Evolutionary conservation across 2,113 vertebrate genomes (phyloP).

Genomic region (Procavia capensis): DNA sequence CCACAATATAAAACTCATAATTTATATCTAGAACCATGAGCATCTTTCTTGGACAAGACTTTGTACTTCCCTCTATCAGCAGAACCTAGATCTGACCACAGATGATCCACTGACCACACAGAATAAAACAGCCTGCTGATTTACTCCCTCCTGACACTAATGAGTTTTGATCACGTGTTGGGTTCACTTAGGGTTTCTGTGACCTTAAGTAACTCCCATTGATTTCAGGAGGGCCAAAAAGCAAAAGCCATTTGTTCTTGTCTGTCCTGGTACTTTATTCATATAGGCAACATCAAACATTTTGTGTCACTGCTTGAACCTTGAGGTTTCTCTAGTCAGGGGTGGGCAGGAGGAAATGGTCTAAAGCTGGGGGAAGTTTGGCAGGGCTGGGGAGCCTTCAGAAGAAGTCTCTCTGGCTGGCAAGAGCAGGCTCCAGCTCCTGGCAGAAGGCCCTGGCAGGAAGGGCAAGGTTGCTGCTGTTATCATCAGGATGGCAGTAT

Average conservation of each 20-base stretch:
- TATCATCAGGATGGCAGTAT: neutral
- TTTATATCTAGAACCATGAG: constrained; percentile 71
- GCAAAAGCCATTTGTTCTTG: neutral
- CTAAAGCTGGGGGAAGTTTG: neutral
- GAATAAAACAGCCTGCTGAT: neutral
- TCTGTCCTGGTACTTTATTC: constrained; percentile 4
- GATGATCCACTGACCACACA: neutral
- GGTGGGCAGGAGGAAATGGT: neutral
- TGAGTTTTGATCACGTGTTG: neutral
- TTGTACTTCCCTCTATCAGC: constrained; percentile 25
- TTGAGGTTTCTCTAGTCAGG: neutral
- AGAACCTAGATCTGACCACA: neutral
- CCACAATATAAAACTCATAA: constrained; percentile 41
- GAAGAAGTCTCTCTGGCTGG: neutral
- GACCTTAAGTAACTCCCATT: neutral
- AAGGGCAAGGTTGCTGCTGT: neutral
- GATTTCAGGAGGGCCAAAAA: neutral
- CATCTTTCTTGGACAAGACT: constrained; percentile 57
- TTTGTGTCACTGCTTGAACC: neutral
- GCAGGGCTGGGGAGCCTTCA: neutral
- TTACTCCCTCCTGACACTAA: neutral
- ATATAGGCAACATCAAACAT: neutral
- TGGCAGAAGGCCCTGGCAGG: neutral
- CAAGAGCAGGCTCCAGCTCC: neutral
- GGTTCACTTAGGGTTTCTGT: neutral